Base-by-base conservation (phyloP, 2,888 invertebrate genomes). In the Melinaea menophilus region DNA sequence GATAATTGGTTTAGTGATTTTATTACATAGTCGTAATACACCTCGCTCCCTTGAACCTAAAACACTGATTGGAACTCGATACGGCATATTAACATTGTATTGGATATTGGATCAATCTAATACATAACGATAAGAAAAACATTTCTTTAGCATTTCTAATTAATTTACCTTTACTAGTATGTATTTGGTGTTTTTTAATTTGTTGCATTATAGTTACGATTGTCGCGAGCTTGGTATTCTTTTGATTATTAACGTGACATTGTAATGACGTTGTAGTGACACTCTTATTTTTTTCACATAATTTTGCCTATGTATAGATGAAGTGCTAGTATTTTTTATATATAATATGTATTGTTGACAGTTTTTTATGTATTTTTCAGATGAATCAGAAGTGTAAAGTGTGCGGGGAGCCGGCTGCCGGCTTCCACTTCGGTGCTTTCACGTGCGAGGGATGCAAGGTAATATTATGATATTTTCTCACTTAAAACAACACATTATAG, bases 331-430 rank as follows among this genome's bases (percentile, higher is more conserved):
- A 47, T 34, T 31, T 37, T 37, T 4, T 12, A 46, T 51, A 12
- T 41, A 51, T 4, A 22, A 35, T 41, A n/a, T 41, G n/a, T 59
- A 48, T 51, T n/a, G 35, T 54, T 59, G 11, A 37, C 41, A 22
- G 3, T 41, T 31, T 61, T 31, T 58, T 48, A 77, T 79, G 72
- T 80, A 79, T 74, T 67, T 93, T 94, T 35, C 94, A 97, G 97
- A 97, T 97, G 97, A 97, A 97, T 93, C 97, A 97, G 93, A 95
- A 96, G 92, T 98, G 98, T 92, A 97, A 97, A 92, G 98, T 98
- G 77, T 98, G 98, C 89, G 97, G 97, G 62, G 97, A 98, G 88
- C 97, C 97, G 72, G 97, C 97, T 71, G 97, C 97, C 64, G 98
- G 98, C 73, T 98, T 97, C 91, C 97, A 98, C 87, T 98, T 97